Base-by-base conservation (phyloP, 92 coral and sea anemone species). In the Parazoanthus darwini region DNA sequence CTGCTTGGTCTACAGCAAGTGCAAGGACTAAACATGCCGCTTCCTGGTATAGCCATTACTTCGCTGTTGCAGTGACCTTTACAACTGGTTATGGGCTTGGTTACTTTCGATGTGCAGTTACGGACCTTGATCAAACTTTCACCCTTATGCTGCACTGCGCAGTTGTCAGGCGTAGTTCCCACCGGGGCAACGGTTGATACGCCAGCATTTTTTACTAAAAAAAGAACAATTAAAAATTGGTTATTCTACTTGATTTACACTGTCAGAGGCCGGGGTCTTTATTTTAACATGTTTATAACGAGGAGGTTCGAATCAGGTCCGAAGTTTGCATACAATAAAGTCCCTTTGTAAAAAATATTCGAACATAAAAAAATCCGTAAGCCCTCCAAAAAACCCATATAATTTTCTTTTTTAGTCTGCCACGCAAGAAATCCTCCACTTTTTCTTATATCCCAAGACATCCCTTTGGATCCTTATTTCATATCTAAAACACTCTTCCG, bases 101-200 rank as follows among this genome's bases (percentile, higher is more conserved):
- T 72, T n/a, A 65, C 81, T 1, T 11, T 81, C 1, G 96, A 92
- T 15, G 94, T 90, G 66, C 96, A 93, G 85, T 93, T 93, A 3
- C 87, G 78, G 43, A 84, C 79, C 78, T 68, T 84, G 79, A 84
- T 68, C 8, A 44, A 58, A 0, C 50, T 56, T 26, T 44, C 67
- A 5, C 87, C 38, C 54, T 71, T 29, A 18, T 39, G 78, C 44
- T 74, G 78, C 26, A 84, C 87, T 15, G 46, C 37, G 65, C 89
- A 46, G 82, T 71, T 39, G 63, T 88, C 85, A 33, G 92, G 80
- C 50, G 80, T 38, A 48, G 90, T 7, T 68, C 38, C 23, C 8
- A 44, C 2, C 29, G 37, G 35, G 42, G 84, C 51, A 16, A 58
- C 8, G 56, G 79, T 18, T 22, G 85, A 6, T 8, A 67, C 74